These are phyloP conservation scores for Tolmerus cingulatus DNA, from an alignment of 2,888 invertebrate species.

Conservation along the genomic window DNA sequence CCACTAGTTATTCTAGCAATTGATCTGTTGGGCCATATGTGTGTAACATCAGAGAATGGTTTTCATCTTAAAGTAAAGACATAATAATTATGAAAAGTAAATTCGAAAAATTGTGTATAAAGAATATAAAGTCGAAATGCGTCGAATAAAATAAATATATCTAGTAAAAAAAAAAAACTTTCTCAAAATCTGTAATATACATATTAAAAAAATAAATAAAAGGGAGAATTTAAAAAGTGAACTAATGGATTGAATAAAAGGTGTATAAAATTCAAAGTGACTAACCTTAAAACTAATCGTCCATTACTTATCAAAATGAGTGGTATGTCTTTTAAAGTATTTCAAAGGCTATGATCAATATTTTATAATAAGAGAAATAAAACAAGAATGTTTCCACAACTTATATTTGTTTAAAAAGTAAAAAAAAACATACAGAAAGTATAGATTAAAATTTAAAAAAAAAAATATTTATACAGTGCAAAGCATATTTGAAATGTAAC, in stretches of 20 bases:
- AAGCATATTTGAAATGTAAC: background rate
- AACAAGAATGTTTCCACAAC: background rate
- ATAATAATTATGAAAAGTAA: background rate
- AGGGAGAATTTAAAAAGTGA: background rate
- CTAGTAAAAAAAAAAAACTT: background rate
- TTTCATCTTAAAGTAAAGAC: slow-evolving; percentile 26
- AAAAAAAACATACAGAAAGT: background rate
- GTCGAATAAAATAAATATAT: background rate
- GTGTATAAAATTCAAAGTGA: slow-evolving; percentile 16
- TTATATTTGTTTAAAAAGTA: background rate
- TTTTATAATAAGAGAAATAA: background rate
- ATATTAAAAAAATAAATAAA: background rate
- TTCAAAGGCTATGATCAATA: background rate
- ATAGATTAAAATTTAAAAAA: background rate
- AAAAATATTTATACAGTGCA: background rate
- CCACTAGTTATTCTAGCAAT: slow-evolving; percentile 8
- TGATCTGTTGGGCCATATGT: slow-evolving; percentile 33
- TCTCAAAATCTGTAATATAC: background rate
- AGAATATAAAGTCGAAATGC: slow-evolving; percentile 1
- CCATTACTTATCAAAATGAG: slow-evolving; percentile 28
- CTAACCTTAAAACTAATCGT: slow-evolving; percentile 39
- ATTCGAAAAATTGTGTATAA: slow-evolving; percentile 1
- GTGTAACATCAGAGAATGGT: slow-evolving; percentile 37
- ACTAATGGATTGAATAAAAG: slow-evolving; percentile 20
- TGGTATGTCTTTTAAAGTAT: slow-evolving; percentile 21